Percentiles rank a stretch among this genome's conserved stretches.
Conservation (phyloP, 2,797 vertebrate genomes). For the Enteromius unitaeniatus region DNA sequence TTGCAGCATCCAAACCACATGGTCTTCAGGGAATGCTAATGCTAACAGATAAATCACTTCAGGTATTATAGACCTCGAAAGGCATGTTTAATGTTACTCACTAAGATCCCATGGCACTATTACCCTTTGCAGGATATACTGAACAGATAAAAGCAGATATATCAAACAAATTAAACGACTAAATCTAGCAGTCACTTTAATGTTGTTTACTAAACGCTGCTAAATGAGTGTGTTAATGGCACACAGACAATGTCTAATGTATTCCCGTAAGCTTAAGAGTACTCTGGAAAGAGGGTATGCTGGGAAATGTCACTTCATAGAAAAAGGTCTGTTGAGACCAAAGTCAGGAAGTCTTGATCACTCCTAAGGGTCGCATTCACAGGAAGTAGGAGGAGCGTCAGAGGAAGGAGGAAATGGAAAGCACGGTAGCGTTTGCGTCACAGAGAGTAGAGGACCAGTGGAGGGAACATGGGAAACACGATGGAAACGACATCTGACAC, state of each 20-base stretch:
- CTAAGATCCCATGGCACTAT: neutral
- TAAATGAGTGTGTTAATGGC: neutral
- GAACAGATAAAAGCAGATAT: neutral
- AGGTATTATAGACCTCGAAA: neutral
- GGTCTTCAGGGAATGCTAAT: neutral
- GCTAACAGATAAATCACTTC: neutral
- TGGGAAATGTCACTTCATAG: slow-evolving; percentile 4
- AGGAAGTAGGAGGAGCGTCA: slow-evolving; percentile 50
- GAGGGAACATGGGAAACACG: slow-evolving; percentile 15
- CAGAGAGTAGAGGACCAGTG: neutral
- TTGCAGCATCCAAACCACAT: neutral
- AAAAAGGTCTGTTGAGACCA: neutral
- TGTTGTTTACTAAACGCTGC: neutral
- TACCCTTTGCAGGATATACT: neutral
- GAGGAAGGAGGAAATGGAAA: slow-evolving; percentile 54
- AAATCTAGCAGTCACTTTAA: neutral
- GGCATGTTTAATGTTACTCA: neutral
- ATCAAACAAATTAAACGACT: neutral
- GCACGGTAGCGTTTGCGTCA: slow-evolving; percentile 31
- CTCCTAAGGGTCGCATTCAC: slow-evolving; percentile 33
- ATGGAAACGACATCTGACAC: slow-evolving; percentile 29
- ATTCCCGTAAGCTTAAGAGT: neutral
- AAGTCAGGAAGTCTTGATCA: slow-evolving; percentile 40
- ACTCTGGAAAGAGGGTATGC: neutral
- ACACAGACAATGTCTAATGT: neutral